Base-by-base conservation (phyloP, 2,888 invertebrate species). In the Agriopis marginaria region DNA sequence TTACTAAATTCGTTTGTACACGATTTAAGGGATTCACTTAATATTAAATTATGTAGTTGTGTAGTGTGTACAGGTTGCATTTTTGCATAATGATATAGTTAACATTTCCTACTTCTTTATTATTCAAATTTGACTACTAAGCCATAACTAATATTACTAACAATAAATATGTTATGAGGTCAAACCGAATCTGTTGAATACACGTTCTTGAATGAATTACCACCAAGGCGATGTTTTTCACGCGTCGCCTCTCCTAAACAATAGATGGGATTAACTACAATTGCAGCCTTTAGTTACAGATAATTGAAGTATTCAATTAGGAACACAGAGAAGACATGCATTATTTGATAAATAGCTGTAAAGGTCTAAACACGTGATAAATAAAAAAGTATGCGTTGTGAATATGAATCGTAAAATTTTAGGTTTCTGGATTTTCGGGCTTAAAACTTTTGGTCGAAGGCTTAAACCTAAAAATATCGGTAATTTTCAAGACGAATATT, bases 241-340 rank as follows among this genome's bases (percentile, higher is more conserved):
- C 79, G 81, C 79, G 60, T 66, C 75, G 71, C 49, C 74, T 75
- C 68, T 58, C 64, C 39, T 65, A 70, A 77, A 83, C 82, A 84
- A 83, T 81, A 49, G 72, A 55, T 62, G 39, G 56, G 62, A 67
- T 68, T 66, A 70, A 23, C 50, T 44, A 71, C 70, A 73, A 70
- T 67, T 47, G 49, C n/a, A 45, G 53, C 47, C 39, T 47, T 73
- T 70, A 72, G 72, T 62, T 71, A 71, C 71, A 71, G 60, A 44
- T 77, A 74, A 77, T 77, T 75, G 75, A 71, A 66, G 56, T 51
- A 66, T 66, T 70, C 47, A 68, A 68, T 72, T 68, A 40, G 56
- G 9, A 14, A 40, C 55, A 55, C 17, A 42, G 42, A 44, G 44
- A 51, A 60, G 49, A 54, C 50, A 39, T 62, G 62, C 47, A 50